A percentile compares a stretch with the other conserved stretches of the same genome.
These are phyloP conservation scores for Thalassophryne amazonica DNA, from an alignment of 2,797 vertebrate species.

Conservation along the genomic window DNA sequence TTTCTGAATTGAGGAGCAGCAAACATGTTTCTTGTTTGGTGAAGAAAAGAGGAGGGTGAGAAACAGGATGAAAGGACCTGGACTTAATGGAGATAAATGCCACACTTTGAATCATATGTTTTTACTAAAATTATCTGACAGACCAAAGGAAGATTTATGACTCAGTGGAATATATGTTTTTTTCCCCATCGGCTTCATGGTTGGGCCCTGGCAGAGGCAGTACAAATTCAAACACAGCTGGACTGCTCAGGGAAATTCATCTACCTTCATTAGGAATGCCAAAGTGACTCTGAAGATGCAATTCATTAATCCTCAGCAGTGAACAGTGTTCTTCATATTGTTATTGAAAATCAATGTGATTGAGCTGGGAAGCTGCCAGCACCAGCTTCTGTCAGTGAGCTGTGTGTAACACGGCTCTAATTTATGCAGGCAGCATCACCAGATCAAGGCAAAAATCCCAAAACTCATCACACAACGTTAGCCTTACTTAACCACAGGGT, in stretches of 20 bases:
- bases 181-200: conserved; percentile 30
- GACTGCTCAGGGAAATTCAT: conserved; percentile 71
- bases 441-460: conserved; percentile 58
- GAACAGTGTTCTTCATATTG: conserved; percentile 82
- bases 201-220: conserved; percentile 66
- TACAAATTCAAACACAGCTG: conserved; percentile 75
- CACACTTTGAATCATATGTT: conserved; percentile 78
- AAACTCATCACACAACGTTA: conserved; percentile 64
- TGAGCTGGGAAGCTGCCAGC: conserved; percentile 75
- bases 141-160: conserved; percentile 75
- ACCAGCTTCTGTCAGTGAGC: conserved; percentile 43
- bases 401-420: conserved; percentile 58
- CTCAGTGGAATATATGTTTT: conserved; percentile 53
- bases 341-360: conserved; percentile 84
- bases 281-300: conserved; percentile 81
- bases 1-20: conserved; percentile 37
- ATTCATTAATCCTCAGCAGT: conserved; percentile 79
- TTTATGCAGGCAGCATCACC: conserved; percentile 66
- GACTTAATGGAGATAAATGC: conserved; percentile 75
- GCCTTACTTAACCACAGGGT: conserved; percentile 65
- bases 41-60: conserved; percentile 14
- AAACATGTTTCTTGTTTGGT: conserved; percentile 49
- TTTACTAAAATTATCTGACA: conserved; percentile 77
- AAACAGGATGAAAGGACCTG: conserved; percentile 36
- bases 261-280: conserved; percentile 78